Evolutionary conservation across 2,113 vertebrate species (phyloP), one percentile per base, ranked within the genome.

Genomic region (Candoia aspera): DNA sequence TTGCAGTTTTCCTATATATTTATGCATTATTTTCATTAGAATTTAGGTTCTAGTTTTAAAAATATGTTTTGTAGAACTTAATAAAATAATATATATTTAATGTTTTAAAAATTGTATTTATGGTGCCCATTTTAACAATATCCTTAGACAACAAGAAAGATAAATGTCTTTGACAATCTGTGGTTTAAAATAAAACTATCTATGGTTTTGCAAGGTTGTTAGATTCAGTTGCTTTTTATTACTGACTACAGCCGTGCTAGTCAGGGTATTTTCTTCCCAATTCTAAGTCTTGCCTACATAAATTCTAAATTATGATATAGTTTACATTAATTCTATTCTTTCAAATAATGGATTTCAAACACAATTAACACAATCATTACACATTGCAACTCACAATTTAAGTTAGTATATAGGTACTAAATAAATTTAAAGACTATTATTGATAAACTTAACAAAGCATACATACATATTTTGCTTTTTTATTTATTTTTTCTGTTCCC

Each of bases 271-370:
- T 79, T 42, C 33, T 79, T 73, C 93, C 93, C 93, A 84, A 24
- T 90, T 33, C 88, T 90, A 58, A 86, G 92, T 79, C 68, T 79
- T 79, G 33, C 8, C 37, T 49, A 12, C 89, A 91, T 53, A 92
- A 3, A 15, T 93, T 94, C 91, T 42, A 90, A 93, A 60, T 19
- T 93, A 88, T 89, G 57, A 95, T 93, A 64, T 62, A 58, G 21
- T 17, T 93, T 86, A 89, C n/a, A 0, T 91, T 73, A 87, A 90
- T 21, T 91, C 88, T 91, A 1, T 49, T 86, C 89, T 93, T 93
- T 90, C 29, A 62, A 90, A 64, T 42, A 90, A 90, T 29, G 26
- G 53, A 55, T 86, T n/a, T n/a, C n/a, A n/a, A n/a, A 26, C 29
- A 12, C 46, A 19, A 26, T 46, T 46, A 26, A 46, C 21, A 58